Percentiles rank a stretch among this genome's conserved stretches.
Evolutionary conservation across 2,888 invertebrate species (phyloP).

Genomic region (Sphaerophoria rueppellii): DNA sequence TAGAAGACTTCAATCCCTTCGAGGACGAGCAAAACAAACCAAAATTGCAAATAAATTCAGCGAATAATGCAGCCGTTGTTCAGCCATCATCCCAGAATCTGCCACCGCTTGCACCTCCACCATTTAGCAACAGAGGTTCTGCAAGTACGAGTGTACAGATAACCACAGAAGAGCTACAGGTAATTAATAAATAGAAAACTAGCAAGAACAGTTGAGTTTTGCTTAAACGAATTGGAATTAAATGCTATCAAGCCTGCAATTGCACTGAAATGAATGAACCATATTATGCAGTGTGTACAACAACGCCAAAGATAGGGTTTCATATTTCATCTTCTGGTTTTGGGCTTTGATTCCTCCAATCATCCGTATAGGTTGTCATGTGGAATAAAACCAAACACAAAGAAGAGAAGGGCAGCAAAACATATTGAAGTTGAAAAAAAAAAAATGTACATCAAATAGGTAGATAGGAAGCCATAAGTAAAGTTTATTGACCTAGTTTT

Average conservation of each 20-base stretch:
- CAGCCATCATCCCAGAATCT: constrained; percentile 81
- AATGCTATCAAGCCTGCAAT: constrained; percentile 15
- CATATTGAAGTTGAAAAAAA: constrained; percentile 14
- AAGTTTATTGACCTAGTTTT: constrained; percentile 28
- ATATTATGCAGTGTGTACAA: background rate
- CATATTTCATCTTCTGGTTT: constrained; percentile 35
- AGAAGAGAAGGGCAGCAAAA: background rate
- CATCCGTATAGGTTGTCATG: background rate
- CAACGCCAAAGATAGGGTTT: constrained; percentile 11
- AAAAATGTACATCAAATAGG: background rate
- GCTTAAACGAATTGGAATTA: background rate
- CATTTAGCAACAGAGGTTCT: constrained; percentile 79
- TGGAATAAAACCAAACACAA: background rate
- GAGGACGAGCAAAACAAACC: constrained; percentile 86
- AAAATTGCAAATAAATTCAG: constrained; percentile 84
- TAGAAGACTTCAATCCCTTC: constrained; percentile 98
- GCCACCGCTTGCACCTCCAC: constrained; percentile 74
- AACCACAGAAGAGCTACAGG: constrained; percentile 89
- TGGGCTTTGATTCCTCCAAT: background rate
- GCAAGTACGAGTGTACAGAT: constrained; percentile 83
- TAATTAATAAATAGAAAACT: constrained; percentile 78
- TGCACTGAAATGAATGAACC: constrained; percentile 22
- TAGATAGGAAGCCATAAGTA: constrained; percentile 32
- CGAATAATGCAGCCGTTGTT: constrained; percentile 80
- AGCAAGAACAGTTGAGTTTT: too few relatives aligned